Base-by-base conservation (phyloP, 2,113 vertebrate species). In the Rhea americana region DNA sequence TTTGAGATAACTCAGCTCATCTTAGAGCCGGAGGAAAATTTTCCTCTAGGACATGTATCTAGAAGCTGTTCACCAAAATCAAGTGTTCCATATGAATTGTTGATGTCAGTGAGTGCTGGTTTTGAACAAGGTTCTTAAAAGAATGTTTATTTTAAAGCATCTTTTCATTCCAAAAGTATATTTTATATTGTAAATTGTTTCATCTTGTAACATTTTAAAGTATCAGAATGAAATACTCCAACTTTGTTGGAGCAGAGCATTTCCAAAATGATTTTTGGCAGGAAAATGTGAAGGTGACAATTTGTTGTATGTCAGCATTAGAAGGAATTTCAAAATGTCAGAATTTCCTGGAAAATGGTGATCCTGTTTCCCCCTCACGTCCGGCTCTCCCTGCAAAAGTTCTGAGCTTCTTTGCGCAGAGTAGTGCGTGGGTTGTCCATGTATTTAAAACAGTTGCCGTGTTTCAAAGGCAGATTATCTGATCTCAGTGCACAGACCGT, bases 391-490 rank as follows among this genome's bases (percentile, higher is more conserved):
- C 35, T 56, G 50, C 58, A 21, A 58, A 71, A 65, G 4, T 19
- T 6, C 48, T 1, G 6, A 11, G 20, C 28, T 58, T 11, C 35
- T 74, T 55, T 61, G 9, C 28, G 8, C 6, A 8, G 26, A 43
- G 41, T 17, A 7, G 20, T 7, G 4, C 11, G 41, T 17, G 51
- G 8, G 37, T 17, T 62, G 16, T 48, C 12, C 62, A 32, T 61
- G 47, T 2, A 4, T 3, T 62, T 39, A 11, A 59, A 19, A 50
- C 48, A 47, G 8, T 72, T 79, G 65, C 25, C 41, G 5, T 0
- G 2, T 41, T 37, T 37, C 15, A 18, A 61, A 19, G 25, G 25
- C 28, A 0, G 0, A 9, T 41, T 12, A 18, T 1, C 1, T 14
- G 65, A 13, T 63, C 5, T 9, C 35, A 16, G 41, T 12, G 73